These are phyloP conservation scores for Andrena hattorfiana DNA, from an alignment of 2,888 invertebrate species.

Conservation along the genomic window DNA sequence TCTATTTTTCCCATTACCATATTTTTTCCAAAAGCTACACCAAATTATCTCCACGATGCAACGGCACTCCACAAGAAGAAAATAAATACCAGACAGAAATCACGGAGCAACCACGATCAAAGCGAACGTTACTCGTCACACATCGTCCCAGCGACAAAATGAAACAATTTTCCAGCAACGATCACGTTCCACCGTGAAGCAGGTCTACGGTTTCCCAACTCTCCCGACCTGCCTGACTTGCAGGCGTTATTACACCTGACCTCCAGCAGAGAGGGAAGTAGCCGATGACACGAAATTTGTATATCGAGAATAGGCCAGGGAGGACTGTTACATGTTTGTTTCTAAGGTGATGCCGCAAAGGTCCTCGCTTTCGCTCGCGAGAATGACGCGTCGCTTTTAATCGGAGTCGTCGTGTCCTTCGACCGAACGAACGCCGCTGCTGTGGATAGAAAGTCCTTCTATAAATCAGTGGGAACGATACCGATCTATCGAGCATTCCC, in stretches of 20 bases:
- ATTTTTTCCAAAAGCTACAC: no score
- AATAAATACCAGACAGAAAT: no score
- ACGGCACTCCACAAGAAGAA: no score
- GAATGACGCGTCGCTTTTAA: constrained; percentile 23
- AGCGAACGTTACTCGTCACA: no score
- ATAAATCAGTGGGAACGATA: constrained; percentile 70
- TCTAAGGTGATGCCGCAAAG: constrained; percentile 4
- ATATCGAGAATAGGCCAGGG: neutral
- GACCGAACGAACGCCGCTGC: constrained; percentile 37
- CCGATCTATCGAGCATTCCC: constrained; percentile 60
- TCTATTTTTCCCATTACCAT: no score
- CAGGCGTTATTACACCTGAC: neutral
- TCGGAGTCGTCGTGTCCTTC: constrained; percentile 60
- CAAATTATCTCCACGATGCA: no score
- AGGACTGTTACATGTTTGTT: neutral
- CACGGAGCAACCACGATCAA: no score
- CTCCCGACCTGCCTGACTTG: neutral
- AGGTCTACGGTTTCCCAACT: neutral
- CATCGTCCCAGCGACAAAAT: no score
- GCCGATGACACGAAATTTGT: neutral
- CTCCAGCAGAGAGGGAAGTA: constrained; percentile 1
- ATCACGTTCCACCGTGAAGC: no score
- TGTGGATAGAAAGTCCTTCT: constrained; percentile 60
- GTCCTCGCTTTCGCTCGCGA: constrained; percentile 4
- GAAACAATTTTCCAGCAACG: no score